phyloP scores from a whole-genome alignment of 2,797 vertebrate genomes.

The Amphiprion clarkii region DNA sequence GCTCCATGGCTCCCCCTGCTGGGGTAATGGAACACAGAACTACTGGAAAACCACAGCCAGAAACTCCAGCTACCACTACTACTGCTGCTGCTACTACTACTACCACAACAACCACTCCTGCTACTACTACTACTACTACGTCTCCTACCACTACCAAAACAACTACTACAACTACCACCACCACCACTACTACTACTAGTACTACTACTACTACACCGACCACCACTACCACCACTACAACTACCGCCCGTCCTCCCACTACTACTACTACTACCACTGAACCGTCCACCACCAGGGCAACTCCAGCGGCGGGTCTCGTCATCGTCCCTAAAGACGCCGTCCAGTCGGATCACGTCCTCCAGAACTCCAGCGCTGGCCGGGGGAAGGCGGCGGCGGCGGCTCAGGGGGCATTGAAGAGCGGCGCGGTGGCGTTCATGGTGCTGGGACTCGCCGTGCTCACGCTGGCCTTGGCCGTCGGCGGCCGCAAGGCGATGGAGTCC shows the following conservation, averaged over 20 bases:
- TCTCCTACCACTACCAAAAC: background rate
- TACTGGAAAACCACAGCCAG: conserved; percentile 20
- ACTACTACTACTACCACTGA: conserved; percentile 23
- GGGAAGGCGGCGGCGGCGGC: conserved; percentile 19
- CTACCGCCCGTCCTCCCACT: conserved; percentile 1
- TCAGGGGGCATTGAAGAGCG: conserved; percentile 81
- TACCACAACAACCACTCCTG: background rate
- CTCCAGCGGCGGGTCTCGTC: conserved; percentile 31
- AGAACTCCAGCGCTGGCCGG: conserved; percentile 30
- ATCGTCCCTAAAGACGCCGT: conserved; percentile 56
- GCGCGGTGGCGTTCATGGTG: conserved; percentile 87
- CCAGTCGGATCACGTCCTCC: conserved; percentile 36
- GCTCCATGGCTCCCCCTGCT: conserved; percentile 39
- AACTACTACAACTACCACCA: background rate
- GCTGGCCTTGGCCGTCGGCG: conserved; percentile 84
- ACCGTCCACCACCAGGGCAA: conserved; percentile 1
- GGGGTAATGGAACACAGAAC: conserved; percentile 31
- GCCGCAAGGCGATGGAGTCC: conserved; percentile 89
- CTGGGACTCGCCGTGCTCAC: conserved; percentile 88
- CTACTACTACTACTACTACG: conserved; percentile 8
- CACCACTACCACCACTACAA: conserved; percentile 32
- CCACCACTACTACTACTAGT: background rate
- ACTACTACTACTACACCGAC: background rate
- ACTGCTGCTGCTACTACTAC: conserved; percentile 6
- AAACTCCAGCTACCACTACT: background rate